These are phyloP conservation scores for Drosophila arawakana DNA, from an alignment of 1,140 invertebrate species.

Conservation along the genomic window DNA sequence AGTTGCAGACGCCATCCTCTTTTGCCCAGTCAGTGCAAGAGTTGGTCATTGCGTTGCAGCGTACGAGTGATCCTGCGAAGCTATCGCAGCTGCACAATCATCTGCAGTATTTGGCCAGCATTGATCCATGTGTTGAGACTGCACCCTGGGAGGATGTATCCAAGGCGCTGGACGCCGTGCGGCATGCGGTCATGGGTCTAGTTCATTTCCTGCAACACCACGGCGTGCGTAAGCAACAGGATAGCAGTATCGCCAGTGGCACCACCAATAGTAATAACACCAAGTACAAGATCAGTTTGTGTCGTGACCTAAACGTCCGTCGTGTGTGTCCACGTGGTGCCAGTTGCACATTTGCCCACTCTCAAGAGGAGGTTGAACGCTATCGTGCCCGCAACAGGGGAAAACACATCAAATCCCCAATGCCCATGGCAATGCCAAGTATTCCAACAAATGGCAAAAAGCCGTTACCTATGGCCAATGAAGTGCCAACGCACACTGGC, in stretches of 20 bases:
- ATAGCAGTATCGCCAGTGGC: slow-evolving; percentile 86
- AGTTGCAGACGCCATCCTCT: slow-evolving; percentile 95
- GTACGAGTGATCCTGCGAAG: slow-evolving; percentile 95
- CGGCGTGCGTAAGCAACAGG: slow-evolving; percentile 88
- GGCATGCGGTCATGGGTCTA: slow-evolving; percentile 92
- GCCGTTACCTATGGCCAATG: slow-evolving; percentile 40
- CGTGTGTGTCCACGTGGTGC: slow-evolving; percentile 93
- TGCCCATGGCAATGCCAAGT: slow-evolving; percentile 34
- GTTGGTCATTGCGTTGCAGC: slow-evolving; percentile 95
- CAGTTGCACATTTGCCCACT: slow-evolving; percentile 96
- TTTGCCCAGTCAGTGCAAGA: slow-evolving; percentile 96
- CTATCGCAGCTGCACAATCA: slow-evolving; percentile 90
- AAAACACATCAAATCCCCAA: slow-evolving; percentile 63
- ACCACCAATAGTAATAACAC: slow-evolving; percentile 87
- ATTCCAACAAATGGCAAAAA: slow-evolving; percentile 51
- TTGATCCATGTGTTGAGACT: slow-evolving; percentile 90
- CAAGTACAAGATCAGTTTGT: slow-evolving; percentile 97
- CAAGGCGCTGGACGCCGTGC: slow-evolving; percentile 91
- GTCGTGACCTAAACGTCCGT: slow-evolving; percentile 91
- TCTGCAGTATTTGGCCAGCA: slow-evolving; percentile 93
- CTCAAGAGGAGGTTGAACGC: slow-evolving; percentile 95
- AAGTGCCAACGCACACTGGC: slow-evolving; percentile 23
- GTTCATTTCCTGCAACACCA: slow-evolving; percentile 94
- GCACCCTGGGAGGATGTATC: slow-evolving; percentile 89
- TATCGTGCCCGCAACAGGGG: slow-evolving; percentile 85